Base-by-base conservation (phyloP, 2,113 vertebrate genomes). In the zebrafish (Danio rerio) region DNA sequence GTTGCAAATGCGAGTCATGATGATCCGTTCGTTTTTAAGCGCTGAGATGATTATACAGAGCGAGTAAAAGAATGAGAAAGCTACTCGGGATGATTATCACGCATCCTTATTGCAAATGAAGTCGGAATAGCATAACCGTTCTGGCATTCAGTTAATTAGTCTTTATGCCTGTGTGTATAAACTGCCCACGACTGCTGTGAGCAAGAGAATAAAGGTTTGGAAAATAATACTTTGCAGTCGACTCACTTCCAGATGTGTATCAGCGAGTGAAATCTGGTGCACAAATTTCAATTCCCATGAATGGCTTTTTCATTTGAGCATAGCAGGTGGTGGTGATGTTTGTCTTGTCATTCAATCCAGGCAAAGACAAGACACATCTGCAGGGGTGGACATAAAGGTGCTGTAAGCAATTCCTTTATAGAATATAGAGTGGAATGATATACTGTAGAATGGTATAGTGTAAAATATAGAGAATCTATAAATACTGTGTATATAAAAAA, bases 1-100 rank as follows among this genome's bases (percentile, higher is more conserved):
- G 62, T 66, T 66, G 61, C 31, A 66, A 43, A 78, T 66, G 16
- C 18, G 62, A 79, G 62, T 79, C 76, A 65, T 53, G 49, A 79
- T 79, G 76, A 66, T 79, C 62, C 5, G 9, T 79, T 47, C 61
- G 18, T 47, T 63, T 62, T 76, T 76, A 52, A 20, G 76, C 52
- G 45, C 13, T 16, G 31, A 43, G 76, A 43, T 52, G 76, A 66
- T 66, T 66, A 66, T 65, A 31, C 15, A 16, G 9, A 47, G 59
- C 52, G 58, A 7, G 45, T n/a, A 53, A 77, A 78, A 53, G 21
- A 52, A 66, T 66, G 76, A 79, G 45, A 78, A 59, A 66, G 59
- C 61, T 55, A 66, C 16, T 66, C 49, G 0, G 49, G 15, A 79
- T 79, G 58, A 63, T 50, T 50, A 63, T 77, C 45, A 77, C 20